phyloP scores from a whole-genome alignment of 1,140 invertebrate species.

The Ptiloglossa arizonensis region DNA sequence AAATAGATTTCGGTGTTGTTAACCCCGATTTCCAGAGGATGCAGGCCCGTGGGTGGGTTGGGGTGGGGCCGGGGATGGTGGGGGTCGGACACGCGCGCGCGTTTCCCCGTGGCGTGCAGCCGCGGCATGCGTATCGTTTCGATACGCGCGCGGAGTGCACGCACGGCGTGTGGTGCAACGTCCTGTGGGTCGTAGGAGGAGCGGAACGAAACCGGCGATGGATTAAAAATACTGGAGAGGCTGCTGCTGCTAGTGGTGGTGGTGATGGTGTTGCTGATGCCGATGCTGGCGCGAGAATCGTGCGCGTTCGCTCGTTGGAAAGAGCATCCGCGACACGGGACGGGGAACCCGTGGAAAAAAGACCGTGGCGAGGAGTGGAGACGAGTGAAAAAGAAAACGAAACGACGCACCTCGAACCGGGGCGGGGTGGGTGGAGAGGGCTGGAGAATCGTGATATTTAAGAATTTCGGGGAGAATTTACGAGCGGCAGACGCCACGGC shows the following conservation, averaged over 20 bases:
- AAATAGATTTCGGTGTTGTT: constrained; percentile 66
- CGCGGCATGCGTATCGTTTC: constrained; percentile 3
- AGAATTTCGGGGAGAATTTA: constrained; percentile 61
- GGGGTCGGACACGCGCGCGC: constrained; percentile 7
- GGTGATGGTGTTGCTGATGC: too few relatives aligned
- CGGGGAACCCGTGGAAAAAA: background rate
- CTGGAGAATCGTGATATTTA: constrained; percentile 60
- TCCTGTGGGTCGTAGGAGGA: constrained; percentile 54
- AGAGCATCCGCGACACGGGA: too few relatives aligned
- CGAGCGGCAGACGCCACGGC: constrained; percentile 58
- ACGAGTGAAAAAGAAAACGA: background rate
- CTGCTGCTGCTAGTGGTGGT: background rate
- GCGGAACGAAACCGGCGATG: constrained; percentile 39
- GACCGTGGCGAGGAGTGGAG: too few relatives aligned
- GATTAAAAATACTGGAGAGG: constrained; percentile 66
- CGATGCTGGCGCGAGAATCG: too few relatives aligned
- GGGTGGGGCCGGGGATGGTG: background rate
- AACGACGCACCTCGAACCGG: too few relatives aligned
- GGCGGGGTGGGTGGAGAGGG: too few relatives aligned
- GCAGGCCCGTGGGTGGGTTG: too few relatives aligned
- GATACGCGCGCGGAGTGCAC: background rate
- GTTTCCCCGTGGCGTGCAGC: constrained; percentile 32
- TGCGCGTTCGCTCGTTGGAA: too few relatives aligned
- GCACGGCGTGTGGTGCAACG: constrained; percentile 56
- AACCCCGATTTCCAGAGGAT: constrained; percentile 61